Conservation (phyloP, 1,140 invertebrate species). For the Eupristina koningsbergeri region DNA sequence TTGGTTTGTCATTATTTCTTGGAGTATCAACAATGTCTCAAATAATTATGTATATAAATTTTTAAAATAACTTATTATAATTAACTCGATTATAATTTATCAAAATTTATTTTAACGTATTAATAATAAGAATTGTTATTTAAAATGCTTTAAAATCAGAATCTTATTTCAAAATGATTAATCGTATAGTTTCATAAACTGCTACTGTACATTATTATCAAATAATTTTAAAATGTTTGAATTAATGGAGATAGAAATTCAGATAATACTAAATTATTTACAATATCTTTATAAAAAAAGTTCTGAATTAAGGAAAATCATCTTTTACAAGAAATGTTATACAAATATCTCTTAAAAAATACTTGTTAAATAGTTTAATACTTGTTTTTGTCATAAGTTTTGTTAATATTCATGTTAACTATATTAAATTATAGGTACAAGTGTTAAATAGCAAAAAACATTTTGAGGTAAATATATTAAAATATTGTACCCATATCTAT, state of each 20-base stretch:
- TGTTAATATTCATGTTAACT: neutral
- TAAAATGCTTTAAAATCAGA: neutral
- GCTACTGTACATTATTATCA: neutral
- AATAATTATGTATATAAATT: conserved; percentile 3
- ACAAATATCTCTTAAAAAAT: neutral
- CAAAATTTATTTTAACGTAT: neutral
- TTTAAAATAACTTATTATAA: neutral
- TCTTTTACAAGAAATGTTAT: neutral
- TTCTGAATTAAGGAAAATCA: neutral
- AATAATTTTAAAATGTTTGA: neutral
- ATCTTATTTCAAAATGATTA: neutral
- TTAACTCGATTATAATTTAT: neutral
- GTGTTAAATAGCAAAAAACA: neutral
- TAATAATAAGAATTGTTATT: neutral
- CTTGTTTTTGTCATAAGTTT: neutral
- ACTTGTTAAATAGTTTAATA: neutral
- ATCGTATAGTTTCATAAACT: neutral
- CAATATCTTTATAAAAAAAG: neutral
- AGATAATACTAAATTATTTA: neutral
- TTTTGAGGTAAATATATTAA: conserved; percentile 6
- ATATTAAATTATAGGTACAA: neutral
- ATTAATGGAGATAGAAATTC: neutral
- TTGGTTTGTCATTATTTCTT: too few relatives aligned
- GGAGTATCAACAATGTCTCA: too few relatives aligned
- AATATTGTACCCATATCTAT: conserved; percentile 5